These are phyloP conservation scores for Dolichotis patagonum DNA, from an alignment of 2,113 vertebrate genomes.

Conservation along the genomic window DNA sequence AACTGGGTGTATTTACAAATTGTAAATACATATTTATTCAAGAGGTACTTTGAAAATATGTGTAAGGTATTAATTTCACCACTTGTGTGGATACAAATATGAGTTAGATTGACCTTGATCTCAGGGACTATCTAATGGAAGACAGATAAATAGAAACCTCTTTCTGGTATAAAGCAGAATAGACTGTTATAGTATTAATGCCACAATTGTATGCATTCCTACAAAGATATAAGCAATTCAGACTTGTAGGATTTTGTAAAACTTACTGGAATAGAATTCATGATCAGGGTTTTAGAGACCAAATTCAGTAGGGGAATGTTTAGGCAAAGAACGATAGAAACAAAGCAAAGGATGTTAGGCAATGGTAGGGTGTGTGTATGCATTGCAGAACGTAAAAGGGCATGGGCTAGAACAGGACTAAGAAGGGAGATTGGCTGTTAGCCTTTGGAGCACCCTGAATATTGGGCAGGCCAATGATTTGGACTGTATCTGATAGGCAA, in stretches of 20 bases:
- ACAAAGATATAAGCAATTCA: neutral
- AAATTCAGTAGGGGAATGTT: neutral
- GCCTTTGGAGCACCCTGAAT: neutral
- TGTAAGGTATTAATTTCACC: neutral
- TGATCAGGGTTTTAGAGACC: neutral
- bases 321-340: neutral
- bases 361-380: neutral
- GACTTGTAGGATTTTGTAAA: neutral
- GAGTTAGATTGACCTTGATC: neutral
- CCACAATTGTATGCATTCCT: neutral
- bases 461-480: neutral
- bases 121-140: neutral
- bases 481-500: neutral
- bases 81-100: neutral
- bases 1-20: too few relatives aligned
- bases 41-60: constrained; percentile 39
- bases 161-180: neutral
- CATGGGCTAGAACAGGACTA: neutral
- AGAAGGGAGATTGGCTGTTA: neutral
- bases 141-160: neutral
- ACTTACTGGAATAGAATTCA: neutral
- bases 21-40: neutral
- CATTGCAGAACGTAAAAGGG: neutral
- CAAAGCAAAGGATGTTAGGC: neutral
- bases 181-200: neutral